Evolutionary conservation across 2,888 invertebrate genomes (phyloP), one percentile per base, ranked within the genome.

Genomic region (Acanthosepion lycidas): DNA sequence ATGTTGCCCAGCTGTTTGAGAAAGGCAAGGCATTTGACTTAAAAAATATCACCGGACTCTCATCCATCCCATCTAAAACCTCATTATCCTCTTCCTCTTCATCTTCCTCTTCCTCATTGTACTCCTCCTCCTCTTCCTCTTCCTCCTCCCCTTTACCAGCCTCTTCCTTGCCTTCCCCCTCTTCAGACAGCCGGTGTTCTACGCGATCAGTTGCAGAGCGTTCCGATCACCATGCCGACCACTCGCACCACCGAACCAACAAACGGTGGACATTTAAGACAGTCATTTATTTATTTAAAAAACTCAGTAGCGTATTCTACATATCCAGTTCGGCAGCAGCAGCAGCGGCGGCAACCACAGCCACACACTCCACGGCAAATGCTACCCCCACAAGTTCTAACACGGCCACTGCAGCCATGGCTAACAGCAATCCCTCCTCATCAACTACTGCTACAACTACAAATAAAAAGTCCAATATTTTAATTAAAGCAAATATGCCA

Each of bases 1-100:
- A 98, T 98, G 3, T 97, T 98, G 95, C 98, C 97, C 97, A 98
- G 95, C 97, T 98, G 94, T 98, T 98, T 95, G 98, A 98, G 95
- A 98, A 98, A 51, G 97, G 97, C 93, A 98, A 98, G 96, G 97
- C 97, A 94, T 97, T 97, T 96, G 97, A 97, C 95, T 96, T 97
- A 95, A 96, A 96, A 95, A 97, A 97, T 95, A 97, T 98, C 95
- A 95, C 96, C 55, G 96, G 96, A 26, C 95, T 96, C 59, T 93
- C 95, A 64, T 91, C 78, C 42, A 53, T 94, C 64, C 94, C 42
- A 33, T 48, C 93, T 55, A 64, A 53, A 20, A 64, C 51, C 42
- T 53, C 91, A 59, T 78, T 48, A 49, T 49, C 78, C 20, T 48
- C 49, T 59, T 33, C 59, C 12, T 42, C 94, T 9, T 26, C n/a